Base-by-base conservation (phyloP, 2,797 vertebrate species). In the Cuniculus paca region DNA sequence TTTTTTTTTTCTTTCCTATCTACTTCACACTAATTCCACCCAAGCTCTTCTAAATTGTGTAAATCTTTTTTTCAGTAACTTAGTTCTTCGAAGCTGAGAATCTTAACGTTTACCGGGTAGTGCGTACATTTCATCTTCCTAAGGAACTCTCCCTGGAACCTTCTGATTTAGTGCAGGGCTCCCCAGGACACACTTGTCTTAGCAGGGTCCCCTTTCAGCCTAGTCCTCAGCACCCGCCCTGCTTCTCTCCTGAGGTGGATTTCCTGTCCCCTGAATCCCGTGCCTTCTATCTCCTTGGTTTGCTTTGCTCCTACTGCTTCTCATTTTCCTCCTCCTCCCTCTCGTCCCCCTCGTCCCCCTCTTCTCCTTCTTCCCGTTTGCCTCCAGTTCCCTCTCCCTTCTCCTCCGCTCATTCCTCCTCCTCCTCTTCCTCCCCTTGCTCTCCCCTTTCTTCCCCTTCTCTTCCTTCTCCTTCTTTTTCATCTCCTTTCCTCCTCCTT, bases 351-450 rank as follows among this genome's bases (percentile, higher is more conserved):
- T 26, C 12, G 11, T 24, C 19, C 11, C 2, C 39, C 42, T 72
- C 39, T 39, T 24, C 24, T 42, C 4, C 20, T 24, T 13, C 36
- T 11, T 11, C 36, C 28, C 6, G 2, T 5, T 14, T 42, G n/a
- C n/a, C n/a, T n/a, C n/a, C n/a, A n/a, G n/a, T 5, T 74, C 24
- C 12, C 12, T 26, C 2, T 28, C 70, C 63, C 22, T 26, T 31
- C 24, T 28, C 39, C 65, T 39, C 7, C 19, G n/a, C n/a, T n/a
- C n/a, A n/a, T n/a, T 39, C 8, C 17, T 26, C 11, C 36, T 20
- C 2, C 20, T 3, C 1, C 9, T 39, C 24, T 5, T 42, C 11
- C 22, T 70, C 7, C 60, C 16, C 28, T 14, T 4, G 12, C 2
- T 14, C 6, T 9, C 36, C 63, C 20, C 16, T 6, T 36, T 22